phyloP scores from a whole-genome alignment of 2,797 vertebrate genomes.

The Esox lucius region DNA sequence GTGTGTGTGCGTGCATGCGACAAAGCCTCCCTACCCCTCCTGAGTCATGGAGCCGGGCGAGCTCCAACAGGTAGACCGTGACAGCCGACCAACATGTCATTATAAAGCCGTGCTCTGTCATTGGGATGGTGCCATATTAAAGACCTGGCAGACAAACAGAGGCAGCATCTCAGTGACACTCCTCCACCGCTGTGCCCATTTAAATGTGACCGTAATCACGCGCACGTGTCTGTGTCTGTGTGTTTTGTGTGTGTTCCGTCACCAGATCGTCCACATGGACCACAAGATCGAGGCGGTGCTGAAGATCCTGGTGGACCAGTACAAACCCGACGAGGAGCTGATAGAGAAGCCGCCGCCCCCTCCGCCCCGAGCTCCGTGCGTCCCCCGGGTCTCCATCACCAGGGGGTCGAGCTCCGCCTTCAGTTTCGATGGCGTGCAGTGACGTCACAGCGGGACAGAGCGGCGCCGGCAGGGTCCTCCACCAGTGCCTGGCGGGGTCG shows the following conservation, averaged over 20 bases:
- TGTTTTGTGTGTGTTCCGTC: conserved; percentile 27
- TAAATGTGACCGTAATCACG: neutral
- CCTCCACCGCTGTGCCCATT: neutral
- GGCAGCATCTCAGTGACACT: conserved; percentile 3
- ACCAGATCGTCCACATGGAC: conserved; percentile 75
- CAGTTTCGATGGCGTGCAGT: conserved; percentile 71
- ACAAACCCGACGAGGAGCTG: conserved; percentile 64
- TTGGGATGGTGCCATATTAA: conserved; percentile 48
- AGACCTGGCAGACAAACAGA: conserved; percentile 30
- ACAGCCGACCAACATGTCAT: conserved; percentile 60
- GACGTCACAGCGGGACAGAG: conserved; percentile 28
- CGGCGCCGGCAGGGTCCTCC: conserved; percentile 16
- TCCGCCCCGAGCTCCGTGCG: conserved; percentile 34
- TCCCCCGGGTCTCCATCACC: conserved; percentile 70
- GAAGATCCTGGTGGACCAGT: conserved; percentile 71
- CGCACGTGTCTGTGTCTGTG: neutral
- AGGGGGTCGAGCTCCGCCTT: conserved; percentile 54
- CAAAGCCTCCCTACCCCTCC: conserved; percentile 22
- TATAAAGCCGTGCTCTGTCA: conserved; percentile 61
- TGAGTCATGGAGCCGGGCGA: conserved; percentile 52
- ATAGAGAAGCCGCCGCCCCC: conserved; percentile 53
- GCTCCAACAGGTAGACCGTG: conserved; percentile 61
- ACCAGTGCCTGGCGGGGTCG: conserved; percentile 23
- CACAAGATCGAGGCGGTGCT: conserved; percentile 72
- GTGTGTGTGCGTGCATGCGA: neutral